Evolutionary conservation across 1,140 invertebrate species (phyloP).

Genomic region (Magallana gigas): DNA sequence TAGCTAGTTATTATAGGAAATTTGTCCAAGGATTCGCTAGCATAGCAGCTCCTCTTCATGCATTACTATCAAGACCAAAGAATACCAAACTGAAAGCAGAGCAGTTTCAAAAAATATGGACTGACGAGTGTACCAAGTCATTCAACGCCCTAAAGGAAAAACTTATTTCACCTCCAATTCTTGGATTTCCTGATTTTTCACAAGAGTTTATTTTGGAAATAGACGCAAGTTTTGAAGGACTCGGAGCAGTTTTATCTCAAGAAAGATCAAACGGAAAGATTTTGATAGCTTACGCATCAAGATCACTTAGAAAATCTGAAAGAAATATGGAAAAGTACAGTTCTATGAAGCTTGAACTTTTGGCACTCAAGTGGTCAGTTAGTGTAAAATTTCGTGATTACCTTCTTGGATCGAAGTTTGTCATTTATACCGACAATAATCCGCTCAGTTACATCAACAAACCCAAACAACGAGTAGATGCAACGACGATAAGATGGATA

Average conservation of each 20-base stretch:
- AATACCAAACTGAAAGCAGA: background rate
- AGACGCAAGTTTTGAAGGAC: slow-evolving; percentile 58
- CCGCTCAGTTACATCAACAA: slow-evolving; percentile 46
- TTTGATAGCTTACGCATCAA: slow-evolving; percentile 54
- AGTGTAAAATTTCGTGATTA: slow-evolving; percentile 59
- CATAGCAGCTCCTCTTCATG: slow-evolving; percentile 52
- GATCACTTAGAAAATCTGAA: slow-evolving; percentile 55
- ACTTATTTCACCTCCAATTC: slow-evolving; percentile 29
- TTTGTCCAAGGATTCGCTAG: slow-evolving; percentile 62
- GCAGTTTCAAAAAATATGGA: slow-evolving; percentile 22
- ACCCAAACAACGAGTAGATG: slow-evolving; percentile 42
- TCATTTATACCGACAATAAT: slow-evolving; percentile 63
- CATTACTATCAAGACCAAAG: slow-evolving; percentile 1
- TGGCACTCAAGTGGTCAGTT: slow-evolving; percentile 62
- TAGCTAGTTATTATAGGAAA: slow-evolving; percentile 65
- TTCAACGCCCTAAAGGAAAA: slow-evolving; percentile 41
- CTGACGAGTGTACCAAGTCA: background rate
- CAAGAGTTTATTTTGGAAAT: slow-evolving; percentile 50
- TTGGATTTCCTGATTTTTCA: slow-evolving; percentile 45
- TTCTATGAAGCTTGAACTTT: slow-evolving; percentile 59
- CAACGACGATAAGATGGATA: slow-evolving; percentile 60
- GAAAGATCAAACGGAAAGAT: slow-evolving; percentile 41
- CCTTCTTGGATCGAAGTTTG: slow-evolving; percentile 50
- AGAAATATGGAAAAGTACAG: slow-evolving; percentile 60
- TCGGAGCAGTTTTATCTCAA: slow-evolving; percentile 68